Evolutionary conservation across 2,797 vertebrate genomes (phyloP).

Genomic region (Streptopelia turtur): DNA sequence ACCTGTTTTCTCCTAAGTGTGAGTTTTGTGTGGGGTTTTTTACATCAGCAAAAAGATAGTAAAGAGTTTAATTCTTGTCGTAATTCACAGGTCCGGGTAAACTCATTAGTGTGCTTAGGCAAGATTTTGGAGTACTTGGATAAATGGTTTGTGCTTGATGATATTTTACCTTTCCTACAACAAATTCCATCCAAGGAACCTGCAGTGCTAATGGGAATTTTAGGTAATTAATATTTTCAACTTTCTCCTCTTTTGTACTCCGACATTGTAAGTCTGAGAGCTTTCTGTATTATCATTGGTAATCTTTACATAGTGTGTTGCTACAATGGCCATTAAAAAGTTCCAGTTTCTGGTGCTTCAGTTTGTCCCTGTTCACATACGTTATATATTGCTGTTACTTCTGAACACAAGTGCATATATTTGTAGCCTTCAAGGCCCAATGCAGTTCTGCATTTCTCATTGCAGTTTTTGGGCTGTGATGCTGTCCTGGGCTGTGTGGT

Average conservation of each 20-base stretch:
- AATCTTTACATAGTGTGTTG: neutral
- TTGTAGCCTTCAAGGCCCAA: neutral
- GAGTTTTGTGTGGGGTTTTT: neutral
- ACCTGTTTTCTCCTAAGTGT: neutral
- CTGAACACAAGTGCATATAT: neutral
- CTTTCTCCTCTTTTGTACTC: neutral
- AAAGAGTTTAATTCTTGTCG: neutral
- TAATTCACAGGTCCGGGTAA: conserved; percentile 90
- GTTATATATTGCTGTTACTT: neutral
- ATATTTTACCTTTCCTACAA: conserved; percentile 96
- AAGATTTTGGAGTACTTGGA: conserved; percentile 98
- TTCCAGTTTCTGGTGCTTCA: neutral
- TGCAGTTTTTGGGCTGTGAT: neutral
- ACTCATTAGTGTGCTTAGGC: conserved; percentile 96
- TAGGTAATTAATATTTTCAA: conserved; percentile 82
- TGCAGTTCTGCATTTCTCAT: neutral
- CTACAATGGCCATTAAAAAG: neutral
- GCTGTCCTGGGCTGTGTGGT: neutral
- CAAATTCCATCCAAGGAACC: conserved; percentile 98
- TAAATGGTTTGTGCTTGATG: conserved; percentile 99
- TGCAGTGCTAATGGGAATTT: conserved; percentile 96
- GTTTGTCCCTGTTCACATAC: neutral
- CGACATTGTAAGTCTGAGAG: neutral
- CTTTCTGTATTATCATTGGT: neutral
- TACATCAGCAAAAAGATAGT: neutral